Evolutionary conservation across 2,888 invertebrate genomes (phyloP).

Genomic region (Priocnemis perturbator): DNA sequence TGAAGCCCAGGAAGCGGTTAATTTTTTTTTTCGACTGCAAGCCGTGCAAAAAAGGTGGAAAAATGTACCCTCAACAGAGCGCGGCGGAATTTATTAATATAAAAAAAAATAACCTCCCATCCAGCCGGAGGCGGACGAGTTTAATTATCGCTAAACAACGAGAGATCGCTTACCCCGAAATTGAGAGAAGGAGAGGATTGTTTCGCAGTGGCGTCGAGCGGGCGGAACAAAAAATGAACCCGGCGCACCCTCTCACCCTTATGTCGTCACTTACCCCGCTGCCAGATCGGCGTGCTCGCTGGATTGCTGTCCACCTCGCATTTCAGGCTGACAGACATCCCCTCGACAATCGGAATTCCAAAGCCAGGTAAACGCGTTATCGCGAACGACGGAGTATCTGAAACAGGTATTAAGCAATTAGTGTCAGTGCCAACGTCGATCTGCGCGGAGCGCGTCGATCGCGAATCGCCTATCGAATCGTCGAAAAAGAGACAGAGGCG

Average conservation of each 20-base stretch:
- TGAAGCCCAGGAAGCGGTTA: no score
- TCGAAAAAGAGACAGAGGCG: slow-evolving; percentile 16
- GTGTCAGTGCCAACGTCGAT: slow-evolving; percentile 33
- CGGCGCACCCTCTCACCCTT: neutral
- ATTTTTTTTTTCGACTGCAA: no score
- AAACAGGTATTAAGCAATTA: slow-evolving; percentile 69
- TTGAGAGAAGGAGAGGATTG: no score
- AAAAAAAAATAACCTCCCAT: no score
- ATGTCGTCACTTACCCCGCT: slow-evolving; percentile 76
- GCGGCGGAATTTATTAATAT: no score
- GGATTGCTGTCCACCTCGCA: slow-evolving; percentile 97
- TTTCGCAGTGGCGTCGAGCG: neutral
- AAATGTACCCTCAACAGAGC: no score
- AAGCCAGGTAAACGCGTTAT: slow-evolving; percentile 95
- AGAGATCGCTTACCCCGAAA: no score
- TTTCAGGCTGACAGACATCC: slow-evolving; percentile 91
- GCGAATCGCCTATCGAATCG: slow-evolving; percentile 3
- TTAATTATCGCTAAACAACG: no score
- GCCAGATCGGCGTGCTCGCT: slow-evolving; percentile 89
- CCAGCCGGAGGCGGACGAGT: no score
- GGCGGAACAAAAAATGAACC: neutral
- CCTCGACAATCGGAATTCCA: slow-evolving; percentile 91
- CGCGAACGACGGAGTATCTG: slow-evolving; percentile 94
- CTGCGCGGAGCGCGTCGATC: neutral
- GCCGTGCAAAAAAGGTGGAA: no score